Evolutionary conservation across 2,888 invertebrate genomes (phyloP).

Genomic region (Eilema depressum): DNA sequence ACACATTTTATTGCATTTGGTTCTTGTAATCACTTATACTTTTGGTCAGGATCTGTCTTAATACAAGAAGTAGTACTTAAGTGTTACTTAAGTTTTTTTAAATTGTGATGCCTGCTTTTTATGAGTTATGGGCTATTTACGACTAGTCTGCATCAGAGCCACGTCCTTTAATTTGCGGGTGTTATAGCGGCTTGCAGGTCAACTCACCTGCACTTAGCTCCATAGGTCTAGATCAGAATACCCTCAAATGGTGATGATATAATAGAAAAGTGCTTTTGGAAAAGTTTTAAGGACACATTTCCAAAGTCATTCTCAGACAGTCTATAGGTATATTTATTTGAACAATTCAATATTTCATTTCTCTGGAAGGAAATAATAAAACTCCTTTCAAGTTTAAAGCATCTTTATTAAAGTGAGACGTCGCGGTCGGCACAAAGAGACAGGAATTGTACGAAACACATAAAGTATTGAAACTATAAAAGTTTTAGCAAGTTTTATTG

Average conservation of each 20-base stretch:
- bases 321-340: not conserved
- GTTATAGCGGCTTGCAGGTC: no score
- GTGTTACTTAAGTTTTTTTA: no score
- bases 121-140: no score
- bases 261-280: no score
- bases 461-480: conserved; percentile 1
- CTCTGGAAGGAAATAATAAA: not conserved
- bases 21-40: not conserved
- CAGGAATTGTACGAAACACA: not conserved
- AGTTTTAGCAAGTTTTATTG: conserved; percentile 5
- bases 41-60: not conserved
- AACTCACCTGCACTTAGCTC: no score
- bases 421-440: not conserved
- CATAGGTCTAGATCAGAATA: no score
- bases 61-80: not conserved
- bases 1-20: not conserved
- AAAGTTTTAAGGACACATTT: no score
- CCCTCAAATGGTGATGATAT: no score
- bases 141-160: no score
- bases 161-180: no score
- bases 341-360: not conserved
- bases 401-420: not conserved
- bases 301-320: no score
- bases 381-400: not conserved
- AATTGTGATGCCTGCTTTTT: no score